phyloP scores from a whole-genome alignment of 2,113 vertebrate genomes.

The Dissostichus mawsoni region DNA sequence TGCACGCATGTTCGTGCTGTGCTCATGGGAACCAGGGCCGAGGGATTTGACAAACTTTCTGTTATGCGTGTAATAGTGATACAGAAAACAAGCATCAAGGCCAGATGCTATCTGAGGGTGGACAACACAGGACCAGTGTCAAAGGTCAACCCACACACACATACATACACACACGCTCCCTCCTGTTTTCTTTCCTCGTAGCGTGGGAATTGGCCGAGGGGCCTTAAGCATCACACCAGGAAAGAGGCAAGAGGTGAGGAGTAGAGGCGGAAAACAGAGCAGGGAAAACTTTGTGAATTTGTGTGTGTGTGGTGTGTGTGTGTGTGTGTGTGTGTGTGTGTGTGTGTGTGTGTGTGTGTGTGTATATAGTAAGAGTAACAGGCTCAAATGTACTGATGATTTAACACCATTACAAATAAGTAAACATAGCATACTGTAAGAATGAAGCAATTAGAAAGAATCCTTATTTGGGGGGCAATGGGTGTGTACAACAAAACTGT shows the following conservation, averaged over 20 bases:
- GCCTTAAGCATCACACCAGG: constrained; percentile 73
- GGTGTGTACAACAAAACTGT: not conserved
- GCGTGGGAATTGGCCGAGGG: constrained; percentile 73
- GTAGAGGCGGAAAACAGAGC: constrained; percentile 52
- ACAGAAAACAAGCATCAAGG: constrained; percentile 38
- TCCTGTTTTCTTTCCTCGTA: constrained; percentile 71
- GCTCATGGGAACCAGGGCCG: constrained; percentile 50
- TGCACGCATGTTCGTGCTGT: constrained; percentile 2
- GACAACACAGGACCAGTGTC: constrained; percentile 54
- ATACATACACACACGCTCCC: constrained; percentile 42
- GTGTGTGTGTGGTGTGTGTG: not conserved
- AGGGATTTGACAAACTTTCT: constrained; percentile 51
- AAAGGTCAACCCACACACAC: constrained; percentile 59
- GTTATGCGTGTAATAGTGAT: constrained; percentile 40
- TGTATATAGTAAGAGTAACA: not conserved
- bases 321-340: not conserved
- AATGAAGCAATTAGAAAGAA: too few species aligned
- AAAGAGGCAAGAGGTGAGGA: constrained; percentile 67
- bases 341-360: not conserved
- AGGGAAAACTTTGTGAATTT: constrained; percentile 17
- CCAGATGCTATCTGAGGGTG: constrained; percentile 71
- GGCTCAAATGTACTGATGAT: not conserved
- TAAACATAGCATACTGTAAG: not conserved
- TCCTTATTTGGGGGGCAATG: too few species aligned
- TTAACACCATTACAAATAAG: not conserved